Percentiles rank a stretch among this genome's conserved stretches.
Evolutionary conservation across 2,113 vertebrate genomes (phyloP).

Genomic region (Oenanthe melanoleuca): DNA sequence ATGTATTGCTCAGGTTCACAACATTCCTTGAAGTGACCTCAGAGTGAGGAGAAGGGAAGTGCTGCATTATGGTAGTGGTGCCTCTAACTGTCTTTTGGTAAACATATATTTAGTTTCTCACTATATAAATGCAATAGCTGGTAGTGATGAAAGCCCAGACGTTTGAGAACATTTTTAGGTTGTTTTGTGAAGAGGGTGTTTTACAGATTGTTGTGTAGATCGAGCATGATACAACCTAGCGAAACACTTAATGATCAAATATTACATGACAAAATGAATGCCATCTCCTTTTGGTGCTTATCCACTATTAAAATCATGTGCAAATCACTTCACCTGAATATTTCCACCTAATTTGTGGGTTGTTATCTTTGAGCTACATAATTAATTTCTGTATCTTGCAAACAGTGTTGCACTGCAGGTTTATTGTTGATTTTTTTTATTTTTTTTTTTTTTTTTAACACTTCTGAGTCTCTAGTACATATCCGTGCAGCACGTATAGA

Average conservation of each 20-base stretch:
- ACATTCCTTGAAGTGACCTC: conserved; percentile 49
- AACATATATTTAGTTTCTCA: not conserved
- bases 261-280: conserved; percentile 27
- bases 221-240: not conserved
- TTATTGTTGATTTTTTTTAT: not conserved
- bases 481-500: not conserved
- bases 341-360: conserved; percentile 32
- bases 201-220: conserved; percentile 25
- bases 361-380: conserved; percentile 39
- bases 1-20: conserved; percentile 27
- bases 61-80: not conserved
- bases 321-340: conserved; percentile 59
- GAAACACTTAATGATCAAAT: conserved; percentile 38
- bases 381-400: conserved; percentile 47
- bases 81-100: not conserved
- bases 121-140: not conserved
- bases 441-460: not conserved
- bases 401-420: not conserved
- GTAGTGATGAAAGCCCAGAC: not conserved
- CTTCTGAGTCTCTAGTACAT: not conserved
- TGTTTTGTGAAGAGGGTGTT: not conserved
- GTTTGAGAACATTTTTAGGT: not conserved
- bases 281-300: conserved; percentile 21
- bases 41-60: not conserved
- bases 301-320: conserved; percentile 35